Conservation (phyloP, 2,113 vertebrate genomes). For the Esox niger region DNA sequence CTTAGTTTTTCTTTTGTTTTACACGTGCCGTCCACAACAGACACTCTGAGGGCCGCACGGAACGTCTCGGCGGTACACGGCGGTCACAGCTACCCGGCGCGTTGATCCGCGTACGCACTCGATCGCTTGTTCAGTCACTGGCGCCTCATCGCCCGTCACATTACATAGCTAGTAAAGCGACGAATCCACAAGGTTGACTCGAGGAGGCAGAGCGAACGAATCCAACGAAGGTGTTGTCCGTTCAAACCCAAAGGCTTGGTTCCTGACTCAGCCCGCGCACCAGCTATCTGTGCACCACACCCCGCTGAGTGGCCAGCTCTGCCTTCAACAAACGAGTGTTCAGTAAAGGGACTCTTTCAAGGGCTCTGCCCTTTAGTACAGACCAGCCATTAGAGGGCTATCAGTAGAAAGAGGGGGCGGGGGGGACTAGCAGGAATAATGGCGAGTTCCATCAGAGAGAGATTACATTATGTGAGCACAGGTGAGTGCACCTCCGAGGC, state of each 20-base stretch:
- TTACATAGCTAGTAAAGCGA: not conserved
- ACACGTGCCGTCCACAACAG: conserved; percentile 16
- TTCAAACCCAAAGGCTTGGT: not conserved
- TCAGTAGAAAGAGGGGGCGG: conserved; percentile 1
- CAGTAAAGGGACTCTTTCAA: too few species aligned
- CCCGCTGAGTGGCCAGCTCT: not conserved
- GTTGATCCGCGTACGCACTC: not conserved
- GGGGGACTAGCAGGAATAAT: conserved; percentile 12
- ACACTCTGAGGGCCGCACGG: not conserved
- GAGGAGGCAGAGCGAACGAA: not conserved
- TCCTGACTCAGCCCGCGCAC: conserved; percentile 12
- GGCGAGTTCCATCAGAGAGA: not conserved
- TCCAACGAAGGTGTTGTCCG: not conserved
- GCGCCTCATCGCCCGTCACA: not conserved
- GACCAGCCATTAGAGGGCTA: not conserved
- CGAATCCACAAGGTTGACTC: not conserved
- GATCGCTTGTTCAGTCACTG: not conserved
- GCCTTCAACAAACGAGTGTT: conserved; percentile 21
- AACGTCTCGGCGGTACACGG: not conserved
- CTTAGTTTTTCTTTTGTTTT: conserved; percentile 25
- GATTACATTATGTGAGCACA: not conserved
- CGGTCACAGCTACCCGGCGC: not conserved
- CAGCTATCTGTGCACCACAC: conserved; percentile 13
- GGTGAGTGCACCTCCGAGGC: not conserved
- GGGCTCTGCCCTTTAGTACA: too few species aligned